Conservation (phyloP, 2,113 vertebrate genomes). For the Dicrurus megarhynchus region DNA sequence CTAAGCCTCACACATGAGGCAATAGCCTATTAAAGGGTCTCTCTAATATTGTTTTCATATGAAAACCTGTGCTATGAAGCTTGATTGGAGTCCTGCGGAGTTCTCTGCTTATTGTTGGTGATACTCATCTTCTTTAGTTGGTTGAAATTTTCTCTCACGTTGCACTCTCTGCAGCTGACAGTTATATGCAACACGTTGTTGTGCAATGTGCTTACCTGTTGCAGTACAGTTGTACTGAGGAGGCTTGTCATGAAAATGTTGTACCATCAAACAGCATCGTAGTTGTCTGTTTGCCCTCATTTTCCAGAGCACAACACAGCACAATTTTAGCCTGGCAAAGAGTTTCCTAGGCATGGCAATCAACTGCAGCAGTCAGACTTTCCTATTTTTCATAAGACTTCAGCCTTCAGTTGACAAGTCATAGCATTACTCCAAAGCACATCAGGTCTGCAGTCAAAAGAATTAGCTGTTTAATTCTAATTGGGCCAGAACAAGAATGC, state of each 20-base stretch:
- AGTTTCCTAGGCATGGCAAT: neutral
- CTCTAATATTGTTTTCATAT: neutral
- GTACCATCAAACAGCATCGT: neutral
- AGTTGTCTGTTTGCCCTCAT: neutral
- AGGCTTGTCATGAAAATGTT: neutral
- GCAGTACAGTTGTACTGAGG: neutral
- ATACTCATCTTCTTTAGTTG: neutral
- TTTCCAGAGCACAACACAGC: neutral
- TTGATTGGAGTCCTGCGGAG: neutral
- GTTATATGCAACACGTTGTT: neutral
- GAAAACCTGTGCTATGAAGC: neutral
- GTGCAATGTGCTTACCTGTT: neutral
- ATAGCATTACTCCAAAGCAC: neutral
- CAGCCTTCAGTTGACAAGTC: neutral
- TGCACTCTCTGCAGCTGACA: neutral
- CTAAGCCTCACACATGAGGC: neutral
- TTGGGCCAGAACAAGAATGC: neutral
- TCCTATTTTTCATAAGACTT: neutral
- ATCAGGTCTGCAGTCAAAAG: neutral
- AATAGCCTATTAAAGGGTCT: neutral
- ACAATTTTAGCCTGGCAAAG: neutral
- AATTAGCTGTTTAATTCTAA: neutral
- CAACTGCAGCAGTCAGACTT: neutral
- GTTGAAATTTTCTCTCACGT: neutral
- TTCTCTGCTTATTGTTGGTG: neutral